Evolutionary conservation across 2,888 invertebrate genomes (phyloP).

Genomic region (Rhamphomyia laevipes): DNA sequence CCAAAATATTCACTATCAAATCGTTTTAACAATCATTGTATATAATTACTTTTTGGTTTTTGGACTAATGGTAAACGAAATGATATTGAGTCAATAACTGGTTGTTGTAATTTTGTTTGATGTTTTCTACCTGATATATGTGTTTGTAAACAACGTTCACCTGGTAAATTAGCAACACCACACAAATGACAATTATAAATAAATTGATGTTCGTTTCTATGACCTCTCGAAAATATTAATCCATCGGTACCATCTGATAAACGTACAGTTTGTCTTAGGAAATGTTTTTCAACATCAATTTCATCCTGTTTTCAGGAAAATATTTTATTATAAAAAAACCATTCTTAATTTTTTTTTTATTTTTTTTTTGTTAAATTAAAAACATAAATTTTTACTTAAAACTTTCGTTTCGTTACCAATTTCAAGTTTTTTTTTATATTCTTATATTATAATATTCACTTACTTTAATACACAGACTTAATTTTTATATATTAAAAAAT

Average conservation of each 20-base stretch:
- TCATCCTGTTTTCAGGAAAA: neutral
- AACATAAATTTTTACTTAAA: too few species aligned
- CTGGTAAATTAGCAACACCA: slow-evolving; percentile 30
- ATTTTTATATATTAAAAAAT: too few species aligned
- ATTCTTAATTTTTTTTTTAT: too few species aligned
- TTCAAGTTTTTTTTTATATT: too few species aligned
- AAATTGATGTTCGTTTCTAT: slow-evolving; percentile 40
- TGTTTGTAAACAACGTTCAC: slow-evolving; percentile 18
- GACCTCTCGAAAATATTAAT: slow-evolving; percentile 40
- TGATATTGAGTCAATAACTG: slow-evolving; percentile 13
- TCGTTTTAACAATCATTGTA: neutral
- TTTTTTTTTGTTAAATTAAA: too few species aligned
- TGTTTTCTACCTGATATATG: slow-evolving; percentile 21
- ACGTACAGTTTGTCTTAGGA: slow-evolving; percentile 17
- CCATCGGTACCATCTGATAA: slow-evolving; percentile 39
- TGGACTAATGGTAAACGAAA: slow-evolving; percentile 15
- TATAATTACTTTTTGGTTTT: slow-evolving; percentile 14
- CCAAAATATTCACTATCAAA: too few species aligned
- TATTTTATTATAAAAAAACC: too few species aligned
- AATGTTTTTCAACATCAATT: slow-evolving; percentile 16
- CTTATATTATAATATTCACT: too few species aligned
- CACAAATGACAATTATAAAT: slow-evolving; percentile 44
- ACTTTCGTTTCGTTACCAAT: too few species aligned
- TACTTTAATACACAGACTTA: too few species aligned
- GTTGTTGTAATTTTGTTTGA: slow-evolving; percentile 16